Evolutionary conservation across 2,797 vertebrate species (phyloP).

Genomic region (Gymnoscopelus braueri): DNA sequence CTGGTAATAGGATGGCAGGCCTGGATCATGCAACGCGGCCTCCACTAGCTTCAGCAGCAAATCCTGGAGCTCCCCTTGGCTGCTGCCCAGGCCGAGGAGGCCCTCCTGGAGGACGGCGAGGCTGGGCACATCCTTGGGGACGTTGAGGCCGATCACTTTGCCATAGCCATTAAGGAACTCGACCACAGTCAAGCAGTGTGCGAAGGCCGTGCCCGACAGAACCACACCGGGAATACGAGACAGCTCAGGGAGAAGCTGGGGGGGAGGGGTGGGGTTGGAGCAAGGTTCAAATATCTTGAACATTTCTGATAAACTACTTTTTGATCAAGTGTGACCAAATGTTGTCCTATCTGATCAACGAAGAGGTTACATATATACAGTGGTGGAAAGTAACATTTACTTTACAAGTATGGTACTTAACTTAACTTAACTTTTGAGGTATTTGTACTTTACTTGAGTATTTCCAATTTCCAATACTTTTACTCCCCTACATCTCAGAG

Average conservation of each 20-base stretch:
- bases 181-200: constrained; percentile 89
- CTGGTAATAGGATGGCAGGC: constrained; percentile 92
- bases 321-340: too few species aligned
- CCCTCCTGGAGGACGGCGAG: constrained; percentile 91
- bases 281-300: constrained; percentile 11
- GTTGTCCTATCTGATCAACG: too few species aligned
- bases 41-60: constrained; percentile 89
- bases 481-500: too few species aligned
- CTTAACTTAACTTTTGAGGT: too few species aligned
- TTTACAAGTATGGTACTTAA: too few species aligned
- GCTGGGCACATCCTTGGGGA: constrained; percentile 90
- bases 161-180: constrained; percentile 95
- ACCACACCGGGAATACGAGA: constrained; percentile 89
- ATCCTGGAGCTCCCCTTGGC: constrained; percentile 88
- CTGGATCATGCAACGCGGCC: constrained; percentile 89
- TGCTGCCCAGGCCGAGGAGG: constrained; percentile 87
- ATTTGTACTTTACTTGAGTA: too few species aligned
- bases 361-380: too few species aligned
- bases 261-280: background rate
- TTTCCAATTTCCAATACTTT: too few species aligned
- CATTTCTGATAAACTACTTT: background rate
- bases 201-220: constrained; percentile 89
- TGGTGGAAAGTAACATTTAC: too few species aligned
- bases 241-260: constrained; percentile 88
- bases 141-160: constrained; percentile 90